Percentiles rank a stretch among this genome's conserved stretches.
phyloP scores from a whole-genome alignment of 2,888 invertebrate species.

The Galerucella pusilla region DNA sequence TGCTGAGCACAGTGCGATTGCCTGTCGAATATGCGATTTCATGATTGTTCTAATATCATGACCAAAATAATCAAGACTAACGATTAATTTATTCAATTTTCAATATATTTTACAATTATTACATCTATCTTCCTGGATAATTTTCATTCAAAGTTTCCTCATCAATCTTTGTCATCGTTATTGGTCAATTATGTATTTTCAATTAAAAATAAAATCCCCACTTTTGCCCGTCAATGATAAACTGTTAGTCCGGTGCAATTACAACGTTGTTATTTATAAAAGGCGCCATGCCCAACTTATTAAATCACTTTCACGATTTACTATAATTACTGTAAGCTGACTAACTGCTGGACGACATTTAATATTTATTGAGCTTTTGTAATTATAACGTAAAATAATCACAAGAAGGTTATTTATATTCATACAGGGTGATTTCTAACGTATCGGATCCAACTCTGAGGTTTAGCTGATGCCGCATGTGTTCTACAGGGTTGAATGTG shows the following conservation, averaged over 20 bases:
- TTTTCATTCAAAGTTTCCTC: neutral
- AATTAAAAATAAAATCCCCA: neutral
- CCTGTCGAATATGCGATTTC: no score
- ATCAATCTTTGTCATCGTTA: slow-evolving; percentile 3
- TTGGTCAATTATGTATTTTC: neutral
- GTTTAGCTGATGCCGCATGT: no score
- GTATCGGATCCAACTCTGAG: no score
- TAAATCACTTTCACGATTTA: slow-evolving; percentile 41
- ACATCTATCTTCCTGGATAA: neutral
- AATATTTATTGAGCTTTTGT: slow-evolving; percentile 27
- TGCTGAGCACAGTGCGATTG: no score
- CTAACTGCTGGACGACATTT: slow-evolving; percentile 18
- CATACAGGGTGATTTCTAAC: no score
- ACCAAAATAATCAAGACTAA: no score
- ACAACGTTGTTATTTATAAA: slow-evolving; percentile 25
- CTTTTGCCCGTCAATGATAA: neutral
- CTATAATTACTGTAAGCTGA: slow-evolving; percentile 33
- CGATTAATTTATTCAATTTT: no score
- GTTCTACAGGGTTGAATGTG: no score
- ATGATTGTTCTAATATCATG: no score
- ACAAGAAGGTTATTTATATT: neutral
- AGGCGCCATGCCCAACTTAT: slow-evolving; percentile 37
- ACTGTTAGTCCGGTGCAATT: slow-evolving; percentile 13
- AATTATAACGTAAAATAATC: slow-evolving; percentile 21
- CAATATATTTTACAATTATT: no score